Evolutionary conservation across 2,888 invertebrate genomes (phyloP), one percentile per base, ranked within the genome.

Genomic region (Anoplius nigerrimus): DNA sequence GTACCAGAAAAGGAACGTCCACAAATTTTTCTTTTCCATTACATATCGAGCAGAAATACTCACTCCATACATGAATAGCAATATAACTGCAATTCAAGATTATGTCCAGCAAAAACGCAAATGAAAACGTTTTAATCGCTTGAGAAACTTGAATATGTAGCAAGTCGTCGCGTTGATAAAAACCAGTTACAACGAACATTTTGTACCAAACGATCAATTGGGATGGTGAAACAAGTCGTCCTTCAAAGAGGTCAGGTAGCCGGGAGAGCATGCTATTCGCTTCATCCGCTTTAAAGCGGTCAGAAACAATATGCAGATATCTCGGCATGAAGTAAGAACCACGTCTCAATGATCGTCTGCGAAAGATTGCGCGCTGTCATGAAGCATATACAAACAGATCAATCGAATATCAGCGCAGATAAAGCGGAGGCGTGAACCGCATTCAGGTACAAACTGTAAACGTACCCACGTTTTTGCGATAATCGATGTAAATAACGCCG

Each of bases 221-320:
- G 73, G 61, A 69, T 70, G 66, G 66, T 76, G 74, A 70, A 76
- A 74, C 72, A 74, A 72, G 61, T 64, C 71, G 72, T 71, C 73
- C 71, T 77, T 73, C 69, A 64, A 60, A 52, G 64, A 75, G 70
- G 71, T 75, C 68, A 61, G 51, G 6, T 48, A n/a, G 34, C 27
- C 16, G 66, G 63, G 55, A 60, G 64, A 66, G 59, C 45, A 59
- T 6, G 34, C 34, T 20, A 52, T 61, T 51, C 43, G 67, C 56
- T 63, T 64, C 63, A 63, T 57, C 54, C 60, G 66, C 46, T 42
- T 34, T 11, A 34, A 34, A 62, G 52, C 69, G 21, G 43, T 56
- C 42, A 53, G 65, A 69, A 69, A 71, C 66, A 68, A 34, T 34
- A 66, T 57, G 58, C 55, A 58, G 60, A 59, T 68, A 74, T 73